Percentiles rank a stretch among this genome's conserved stretches.
phyloP scores from a whole-genome alignment of 2,113 vertebrate species.

The Aldabrachelys gigantea region DNA sequence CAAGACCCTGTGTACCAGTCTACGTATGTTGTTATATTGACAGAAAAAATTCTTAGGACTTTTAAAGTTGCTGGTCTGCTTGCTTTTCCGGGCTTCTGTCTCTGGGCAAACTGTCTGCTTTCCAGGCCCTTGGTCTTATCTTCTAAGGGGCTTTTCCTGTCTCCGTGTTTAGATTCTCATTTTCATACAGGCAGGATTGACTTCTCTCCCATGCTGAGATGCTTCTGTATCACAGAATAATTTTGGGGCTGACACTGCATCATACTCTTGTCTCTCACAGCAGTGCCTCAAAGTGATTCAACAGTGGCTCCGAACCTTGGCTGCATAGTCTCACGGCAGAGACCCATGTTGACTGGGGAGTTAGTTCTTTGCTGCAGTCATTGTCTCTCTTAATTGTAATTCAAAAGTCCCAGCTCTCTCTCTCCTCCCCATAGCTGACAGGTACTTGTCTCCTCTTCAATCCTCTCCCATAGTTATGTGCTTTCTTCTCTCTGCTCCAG shows the following conservation, averaged over 20 bases:
- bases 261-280: neutral
- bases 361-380: neutral
- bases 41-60: neutral
- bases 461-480: neutral
- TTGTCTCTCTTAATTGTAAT: neutral
- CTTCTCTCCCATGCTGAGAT: neutral
- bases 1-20: neutral
- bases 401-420: neutral
- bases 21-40: neutral
- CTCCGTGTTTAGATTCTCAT: neutral
- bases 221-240: neutral
- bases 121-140: neutral
- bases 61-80: neutral
- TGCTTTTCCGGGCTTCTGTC: neutral
- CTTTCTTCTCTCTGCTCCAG: neutral
- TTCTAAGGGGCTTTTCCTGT: neutral
- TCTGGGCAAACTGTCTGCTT: neutral
- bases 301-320: neutral
- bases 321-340: neutral
- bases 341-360: neutral
- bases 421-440: neutral
- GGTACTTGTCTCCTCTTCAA: neutral
- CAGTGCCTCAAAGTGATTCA: neutral
- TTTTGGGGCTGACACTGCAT: neutral
- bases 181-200: neutral